phyloP scores from a whole-genome alignment of 2,113 vertebrate species.

The Tenebrosternarchus preto region DNA sequence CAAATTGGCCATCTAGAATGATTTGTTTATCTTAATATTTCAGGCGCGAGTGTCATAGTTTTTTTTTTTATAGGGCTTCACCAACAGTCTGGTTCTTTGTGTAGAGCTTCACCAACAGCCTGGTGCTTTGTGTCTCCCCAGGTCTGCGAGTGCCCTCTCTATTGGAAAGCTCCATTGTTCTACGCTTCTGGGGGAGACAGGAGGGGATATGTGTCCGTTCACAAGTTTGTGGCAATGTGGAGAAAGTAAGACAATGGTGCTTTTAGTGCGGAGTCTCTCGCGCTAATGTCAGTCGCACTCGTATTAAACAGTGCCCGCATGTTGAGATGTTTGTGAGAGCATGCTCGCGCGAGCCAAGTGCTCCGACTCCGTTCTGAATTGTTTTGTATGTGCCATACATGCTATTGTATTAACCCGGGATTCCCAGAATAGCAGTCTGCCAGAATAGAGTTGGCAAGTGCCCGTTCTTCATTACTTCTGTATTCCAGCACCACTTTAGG shows the following conservation, averaged over 20 bases:
- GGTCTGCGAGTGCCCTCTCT: slow-evolving; percentile 93
- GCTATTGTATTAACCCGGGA: slow-evolving; percentile 10
- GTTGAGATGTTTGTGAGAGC: slow-evolving; percentile 5
- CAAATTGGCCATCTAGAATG: neutral
- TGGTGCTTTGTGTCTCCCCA: slow-evolving; percentile 58
- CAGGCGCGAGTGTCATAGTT: neutral
- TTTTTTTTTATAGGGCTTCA: neutral
- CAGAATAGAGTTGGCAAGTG: slow-evolving; percentile 53
- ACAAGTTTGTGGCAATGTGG: slow-evolving; percentile 97
- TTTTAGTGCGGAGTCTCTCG: slow-evolving; percentile 35
- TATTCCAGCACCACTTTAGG: slow-evolving; percentile 30
- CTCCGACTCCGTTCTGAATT: neutral
- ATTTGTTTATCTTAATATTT: neutral
- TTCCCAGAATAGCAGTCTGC: slow-evolving; percentile 33
- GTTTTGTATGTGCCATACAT: slow-evolving; percentile 4
- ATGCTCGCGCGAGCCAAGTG: neutral
- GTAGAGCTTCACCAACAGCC: neutral
- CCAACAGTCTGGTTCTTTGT: neutral
- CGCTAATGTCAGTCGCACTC: slow-evolving; percentile 9
- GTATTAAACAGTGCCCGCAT: neutral
- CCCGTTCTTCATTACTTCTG: slow-evolving; percentile 40
- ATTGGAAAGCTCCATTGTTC: slow-evolving; percentile 96
- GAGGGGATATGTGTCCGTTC: slow-evolving; percentile 89
- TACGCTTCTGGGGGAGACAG: slow-evolving; percentile 87
- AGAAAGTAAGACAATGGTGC: slow-evolving; percentile 87